phyloP scores from a whole-genome alignment of 2,888 invertebrate genomes.

The Dimorphilus gyrociliatus region DNA sequence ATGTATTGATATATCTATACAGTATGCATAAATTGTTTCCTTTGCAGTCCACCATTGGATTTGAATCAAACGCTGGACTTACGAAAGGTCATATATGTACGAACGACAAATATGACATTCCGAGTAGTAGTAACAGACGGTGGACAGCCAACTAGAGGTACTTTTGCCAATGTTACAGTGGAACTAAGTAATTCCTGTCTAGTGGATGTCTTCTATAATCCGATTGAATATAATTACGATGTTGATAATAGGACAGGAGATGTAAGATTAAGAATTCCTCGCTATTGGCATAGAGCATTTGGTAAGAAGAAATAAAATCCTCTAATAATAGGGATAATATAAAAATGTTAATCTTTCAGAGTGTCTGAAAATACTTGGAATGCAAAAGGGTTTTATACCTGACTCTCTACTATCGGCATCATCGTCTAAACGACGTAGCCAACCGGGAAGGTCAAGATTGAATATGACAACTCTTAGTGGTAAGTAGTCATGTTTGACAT shows the following conservation, averaged over 20 bases:
- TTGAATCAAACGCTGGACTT: slow-evolving; percentile 13
- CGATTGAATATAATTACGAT: slow-evolving; percentile 11
- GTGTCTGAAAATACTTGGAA: slow-evolving; percentile 15
- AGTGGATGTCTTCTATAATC: slow-evolving; percentile 14
- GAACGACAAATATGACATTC: slow-evolving; percentile 16
- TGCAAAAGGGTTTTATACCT: slow-evolving; percentile 15
- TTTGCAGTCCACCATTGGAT: slow-evolving; percentile 3
- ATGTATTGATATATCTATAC: no score
- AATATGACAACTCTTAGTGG: slow-evolving; percentile 8
- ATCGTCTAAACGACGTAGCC: slow-evolving; percentile 9
- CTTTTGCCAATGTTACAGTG: slow-evolving; percentile 13
- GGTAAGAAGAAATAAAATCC: no score
- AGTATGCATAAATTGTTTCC: no score
- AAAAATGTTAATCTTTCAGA: slow-evolving; percentile 10
- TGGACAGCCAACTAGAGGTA: slow-evolving; percentile 16
- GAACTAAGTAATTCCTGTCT: slow-evolving; percentile 21
- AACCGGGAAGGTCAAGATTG: slow-evolving; percentile 13
- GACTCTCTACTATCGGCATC: slow-evolving; percentile 16
- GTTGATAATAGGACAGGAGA: slow-evolving; percentile 15
- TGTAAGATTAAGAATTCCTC: slow-evolving; percentile 16
- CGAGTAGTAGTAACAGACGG: slow-evolving; percentile 18
- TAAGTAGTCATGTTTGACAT: background rate
- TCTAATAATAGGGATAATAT: slow-evolving; percentile 4
- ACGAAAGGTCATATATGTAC: slow-evolving; percentile 14
- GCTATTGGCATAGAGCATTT: slow-evolving; percentile 17